A percentile compares a stretch with the other conserved stretches of the same genome.
These are phyloP conservation scores for Euclidia mi DNA, from an alignment of 2,888 invertebrate species.

Conservation along the genomic window DNA sequence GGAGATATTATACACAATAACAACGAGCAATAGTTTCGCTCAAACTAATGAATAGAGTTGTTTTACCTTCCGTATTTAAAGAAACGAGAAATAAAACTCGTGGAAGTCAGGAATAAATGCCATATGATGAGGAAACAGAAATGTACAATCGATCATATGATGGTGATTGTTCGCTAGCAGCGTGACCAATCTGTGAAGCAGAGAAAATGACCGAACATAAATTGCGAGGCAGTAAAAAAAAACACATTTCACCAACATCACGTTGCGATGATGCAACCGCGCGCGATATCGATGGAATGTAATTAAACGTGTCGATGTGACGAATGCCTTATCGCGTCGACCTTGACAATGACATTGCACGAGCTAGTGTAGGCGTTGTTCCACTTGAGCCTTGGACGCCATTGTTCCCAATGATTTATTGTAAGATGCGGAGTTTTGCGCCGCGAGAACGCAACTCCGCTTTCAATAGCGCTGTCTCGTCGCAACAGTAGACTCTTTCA, in stretches of 20 bases:
- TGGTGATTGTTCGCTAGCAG: slow-evolving; percentile 46
- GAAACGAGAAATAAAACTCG: not conserved
- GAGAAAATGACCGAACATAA: slow-evolving; percentile 55
- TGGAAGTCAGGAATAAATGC: slow-evolving; percentile 1
- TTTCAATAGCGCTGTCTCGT: not conserved
- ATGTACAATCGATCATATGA: slow-evolving; percentile 36
- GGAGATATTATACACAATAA: not conserved
- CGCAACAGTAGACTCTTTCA: not conserved
- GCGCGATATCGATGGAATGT: slow-evolving; percentile 82
- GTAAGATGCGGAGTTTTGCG: slow-evolving; percentile 22
- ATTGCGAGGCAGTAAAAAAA: slow-evolving; percentile 52
- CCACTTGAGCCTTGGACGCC: slow-evolving; percentile 35
- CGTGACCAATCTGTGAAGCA: slow-evolving; percentile 55
- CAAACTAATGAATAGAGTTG: slow-evolving; percentile 3
- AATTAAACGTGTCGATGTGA: slow-evolving; percentile 82
- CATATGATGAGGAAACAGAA: slow-evolving; percentile 26
- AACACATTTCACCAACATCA: slow-evolving; percentile 65
- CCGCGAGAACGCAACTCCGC: not conserved
- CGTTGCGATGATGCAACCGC: slow-evolving; percentile 80
- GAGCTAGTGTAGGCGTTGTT: slow-evolving; percentile 40
- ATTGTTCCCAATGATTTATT: slow-evolving; percentile 45
- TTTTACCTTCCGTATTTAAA: not conserved
- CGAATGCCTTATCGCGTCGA: slow-evolving; percentile 79
- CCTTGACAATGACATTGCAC: slow-evolving; percentile 86
- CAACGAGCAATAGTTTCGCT: not conserved